These are phyloP conservation scores for Melanostoma mellinum DNA, from an alignment of 2,888 invertebrate genomes.

Conservation along the genomic window DNA sequence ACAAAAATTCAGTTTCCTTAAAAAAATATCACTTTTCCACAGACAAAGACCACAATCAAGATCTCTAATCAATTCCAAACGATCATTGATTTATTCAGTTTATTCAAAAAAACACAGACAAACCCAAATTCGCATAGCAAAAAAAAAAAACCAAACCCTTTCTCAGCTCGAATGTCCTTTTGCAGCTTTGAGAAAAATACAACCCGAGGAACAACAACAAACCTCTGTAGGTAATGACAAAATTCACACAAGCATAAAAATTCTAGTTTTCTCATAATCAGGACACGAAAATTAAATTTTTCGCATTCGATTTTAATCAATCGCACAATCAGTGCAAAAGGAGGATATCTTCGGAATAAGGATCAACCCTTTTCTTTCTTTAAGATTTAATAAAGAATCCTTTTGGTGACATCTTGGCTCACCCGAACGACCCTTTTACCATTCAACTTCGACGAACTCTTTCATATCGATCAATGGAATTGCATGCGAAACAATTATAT, in stretches of 20 bases:
- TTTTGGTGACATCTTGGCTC: constrained; percentile 68
- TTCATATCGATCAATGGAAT: constrained; percentile 43
- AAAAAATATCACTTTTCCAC: constrained; percentile 51
- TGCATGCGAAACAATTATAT: constrained; percentile 54
- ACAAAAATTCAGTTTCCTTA: constrained; percentile 12
- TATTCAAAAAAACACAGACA: constrained; percentile 56
- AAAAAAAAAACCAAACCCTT: constrained; percentile 43
- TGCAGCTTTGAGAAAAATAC: constrained; percentile 27
- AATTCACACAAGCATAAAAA: constrained; percentile 59
- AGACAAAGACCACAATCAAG: constrained; percentile 37
- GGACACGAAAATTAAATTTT: constrained; percentile 56
- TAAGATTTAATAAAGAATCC: constrained; percentile 34
- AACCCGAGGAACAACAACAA: constrained; percentile 2
- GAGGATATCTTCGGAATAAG: constrained; percentile 14
- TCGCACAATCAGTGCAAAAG: constrained; percentile 44
- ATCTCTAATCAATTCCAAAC: constrained; percentile 27
- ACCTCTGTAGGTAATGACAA: constrained; percentile 15
- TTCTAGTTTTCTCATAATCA: constrained; percentile 67
- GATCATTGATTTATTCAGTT: constrained; percentile 29
- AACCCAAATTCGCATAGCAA: constrained; percentile 40
- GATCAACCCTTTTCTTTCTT: constrained; percentile 42
- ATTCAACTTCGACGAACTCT: constrained; percentile 54
- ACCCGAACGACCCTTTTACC: constrained; percentile 65
- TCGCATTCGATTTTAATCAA: constrained; percentile 64
- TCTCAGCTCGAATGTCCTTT: constrained; percentile 31